phyloP scores from a whole-genome alignment of 2,797 vertebrate species.

The Rhinichthys osculus region DNA sequence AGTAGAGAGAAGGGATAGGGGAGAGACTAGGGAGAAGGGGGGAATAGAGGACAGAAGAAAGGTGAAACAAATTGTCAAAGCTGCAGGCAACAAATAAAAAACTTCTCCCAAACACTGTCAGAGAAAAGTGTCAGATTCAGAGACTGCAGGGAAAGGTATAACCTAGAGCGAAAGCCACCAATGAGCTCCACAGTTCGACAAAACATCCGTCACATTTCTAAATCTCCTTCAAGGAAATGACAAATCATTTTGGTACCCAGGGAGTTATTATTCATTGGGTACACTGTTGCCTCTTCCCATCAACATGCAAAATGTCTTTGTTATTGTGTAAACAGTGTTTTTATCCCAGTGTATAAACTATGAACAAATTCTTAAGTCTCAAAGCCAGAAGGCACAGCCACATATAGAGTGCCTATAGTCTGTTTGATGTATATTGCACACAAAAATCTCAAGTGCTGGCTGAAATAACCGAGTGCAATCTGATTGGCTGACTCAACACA shows the following conservation, averaged over 20 bases:
- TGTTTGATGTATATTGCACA: background rate
- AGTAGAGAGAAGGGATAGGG: background rate
- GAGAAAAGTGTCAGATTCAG: conserved; percentile 3
- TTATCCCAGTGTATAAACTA: background rate
- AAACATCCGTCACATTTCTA: conserved; percentile 34
- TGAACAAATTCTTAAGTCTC: background rate
- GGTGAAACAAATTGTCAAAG: conserved; percentile 10
- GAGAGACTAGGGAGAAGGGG: conserved; percentile 9
- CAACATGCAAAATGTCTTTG: background rate
- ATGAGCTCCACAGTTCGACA: background rate
- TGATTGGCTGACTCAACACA: background rate
- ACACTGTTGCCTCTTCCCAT: background rate
- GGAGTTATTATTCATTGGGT: background rate
- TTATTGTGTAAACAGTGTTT: background rate
- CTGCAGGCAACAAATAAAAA: conserved; percentile 22
- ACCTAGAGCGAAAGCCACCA: background rate
- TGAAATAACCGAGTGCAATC: background rate
- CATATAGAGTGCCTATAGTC: background rate
- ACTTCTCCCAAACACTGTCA: conserved; percentile 9
- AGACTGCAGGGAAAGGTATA: conserved; percentile 12
- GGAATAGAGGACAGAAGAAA: conserved; percentile 13
- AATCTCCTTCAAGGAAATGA: conserved; percentile 29
- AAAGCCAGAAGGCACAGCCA: background rate
- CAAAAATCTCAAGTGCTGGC: background rate
- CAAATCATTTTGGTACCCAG: conserved; percentile 14